Percentiles rank a stretch among this genome's conserved stretches.
Conservation (phyloP, 2,113 vertebrate species). For the Oreotragus oreotragus region DNA sequence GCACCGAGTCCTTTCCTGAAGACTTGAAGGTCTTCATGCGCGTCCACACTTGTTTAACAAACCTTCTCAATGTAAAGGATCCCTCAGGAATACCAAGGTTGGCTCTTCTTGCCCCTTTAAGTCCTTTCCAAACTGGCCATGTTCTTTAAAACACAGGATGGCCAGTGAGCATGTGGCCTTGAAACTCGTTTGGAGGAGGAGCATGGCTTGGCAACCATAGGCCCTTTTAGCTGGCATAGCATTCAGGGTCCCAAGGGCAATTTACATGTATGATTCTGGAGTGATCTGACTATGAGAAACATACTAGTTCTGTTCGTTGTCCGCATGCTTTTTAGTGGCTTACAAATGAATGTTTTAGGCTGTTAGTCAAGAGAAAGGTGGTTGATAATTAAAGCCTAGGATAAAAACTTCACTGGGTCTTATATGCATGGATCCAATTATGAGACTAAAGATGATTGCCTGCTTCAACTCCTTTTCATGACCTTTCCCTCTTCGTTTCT, state of each 20-base stretch:
- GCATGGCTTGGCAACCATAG: accelerated
- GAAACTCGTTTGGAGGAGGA: not conserved
- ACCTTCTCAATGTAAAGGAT: not conserved
- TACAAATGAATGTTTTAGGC: not conserved
- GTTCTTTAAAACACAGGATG: not conserved
- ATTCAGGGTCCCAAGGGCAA: too few species aligned
- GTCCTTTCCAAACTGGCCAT: not conserved
- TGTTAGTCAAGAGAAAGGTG: not conserved
- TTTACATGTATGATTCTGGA: not conserved
- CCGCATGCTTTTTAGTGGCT: not conserved
- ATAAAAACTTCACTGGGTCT: not conserved
- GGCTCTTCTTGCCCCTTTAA: not conserved
- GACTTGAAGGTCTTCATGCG: not conserved
- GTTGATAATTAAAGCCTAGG: not conserved
- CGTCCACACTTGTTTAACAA: not conserved
- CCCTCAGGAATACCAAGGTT: not conserved
- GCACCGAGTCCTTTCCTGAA: not conserved
- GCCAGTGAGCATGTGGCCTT: not conserved
- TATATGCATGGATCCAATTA: not conserved
- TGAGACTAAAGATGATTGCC: not conserved
- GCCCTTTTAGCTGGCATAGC: not conserved
- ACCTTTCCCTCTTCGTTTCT: not conserved
- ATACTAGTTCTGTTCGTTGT: accelerated
- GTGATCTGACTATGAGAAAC: not conserved
- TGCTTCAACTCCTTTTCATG: not conserved